Base-by-base conservation (phyloP, 2,888 invertebrate species). In the Ochlodes sylvanus region DNA sequence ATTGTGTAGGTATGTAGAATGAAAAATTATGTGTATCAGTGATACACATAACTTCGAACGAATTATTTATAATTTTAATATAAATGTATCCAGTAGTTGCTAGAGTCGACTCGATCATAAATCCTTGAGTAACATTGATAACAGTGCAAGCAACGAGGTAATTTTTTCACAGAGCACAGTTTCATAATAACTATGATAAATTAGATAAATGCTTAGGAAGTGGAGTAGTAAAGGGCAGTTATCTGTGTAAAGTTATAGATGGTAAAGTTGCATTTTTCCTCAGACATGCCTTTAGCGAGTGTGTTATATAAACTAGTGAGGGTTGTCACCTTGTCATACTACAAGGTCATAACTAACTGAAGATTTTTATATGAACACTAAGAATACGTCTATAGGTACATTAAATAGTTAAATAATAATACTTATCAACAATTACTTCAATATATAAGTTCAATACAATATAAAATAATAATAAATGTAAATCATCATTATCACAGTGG, bases 281-380 rank as follows among this genome's bases (percentile, higher is more conserved):
- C 72, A 73, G 72, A 72, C 70, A 67, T 75, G 67, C 72, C 72
- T 74, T 75, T 73, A 75, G 72, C 62, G 71, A 72, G 69, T 69
- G 69, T 68, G 77, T 88, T 87, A 87, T 79, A 80, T 84, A 87
- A 87, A 68, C 52, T 50, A 41, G 69, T 27, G 10, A 65, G 65
- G 65, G 65, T 41, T 65, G 65, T 41, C 64, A 57, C 32, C 58
- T 41, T 65, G 65, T 41, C 64, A 57, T 17, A 12, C 9, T 27
- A 9, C 38, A 38, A 15, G 56, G 56, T 42, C 42, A 1, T 12
- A 61, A 38, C 12, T 10, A 10, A 27, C 27, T 27, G 27, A 38
- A 38, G 12, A 3, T 10, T 12, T 38, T 38, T 38, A 12, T 38
- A 9, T 2, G 10, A 38, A 38, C 38, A 38, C 2, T 38, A 38